A percentile compares a stretch with the other conserved stretches of the same genome.
Evolutionary conservation across 2,797 vertebrate genomes (phyloP).

Genomic region (Pagetopsis macropterus): DNA sequence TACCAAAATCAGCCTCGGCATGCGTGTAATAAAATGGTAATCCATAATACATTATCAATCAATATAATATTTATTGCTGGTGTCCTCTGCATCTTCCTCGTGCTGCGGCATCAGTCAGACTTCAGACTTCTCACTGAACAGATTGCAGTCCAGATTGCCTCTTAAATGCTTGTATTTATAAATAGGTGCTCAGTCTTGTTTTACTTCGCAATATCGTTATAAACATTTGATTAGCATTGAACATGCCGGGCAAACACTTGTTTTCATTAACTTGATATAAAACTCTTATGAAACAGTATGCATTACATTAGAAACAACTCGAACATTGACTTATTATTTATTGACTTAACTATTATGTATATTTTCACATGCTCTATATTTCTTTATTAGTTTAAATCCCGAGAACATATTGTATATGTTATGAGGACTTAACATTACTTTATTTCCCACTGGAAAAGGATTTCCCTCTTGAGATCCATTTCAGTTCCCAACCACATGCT

Average conservation of each 20-base stretch:
- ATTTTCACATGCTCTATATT: background rate
- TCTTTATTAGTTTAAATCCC: slow-evolving; percentile 16
- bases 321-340: no score
- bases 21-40: slow-evolving; percentile 13
- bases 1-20: slow-evolving; percentile 4
- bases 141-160: slow-evolving; percentile 81
- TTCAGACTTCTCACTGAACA: slow-evolving; percentile 74
- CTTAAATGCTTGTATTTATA: slow-evolving; percentile 77
- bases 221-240: slow-evolving; percentile 51
- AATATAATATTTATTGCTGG: slow-evolving; percentile 34
- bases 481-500: slow-evolving; percentile 50
- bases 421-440: slow-evolving; percentile 50
- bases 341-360: background rate
- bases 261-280: background rate
- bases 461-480: slow-evolving; percentile 63
- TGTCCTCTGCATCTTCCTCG: slow-evolving; percentile 31
- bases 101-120: slow-evolving; percentile 53
- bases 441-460: slow-evolving; percentile 55
- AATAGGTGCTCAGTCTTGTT: slow-evolving; percentile 67
- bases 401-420: slow-evolving; percentile 26
- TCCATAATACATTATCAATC: slow-evolving; percentile 39
- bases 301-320: background rate
- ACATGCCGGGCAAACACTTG: slow-evolving; percentile 12
- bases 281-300: background rate
- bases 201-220: slow-evolving; percentile 65